Percentiles rank a stretch among this genome's conserved stretches.
These are phyloP conservation scores for Ceryle rudis DNA, from an alignment of 2,797 vertebrate species.

Conservation along the genomic window DNA sequence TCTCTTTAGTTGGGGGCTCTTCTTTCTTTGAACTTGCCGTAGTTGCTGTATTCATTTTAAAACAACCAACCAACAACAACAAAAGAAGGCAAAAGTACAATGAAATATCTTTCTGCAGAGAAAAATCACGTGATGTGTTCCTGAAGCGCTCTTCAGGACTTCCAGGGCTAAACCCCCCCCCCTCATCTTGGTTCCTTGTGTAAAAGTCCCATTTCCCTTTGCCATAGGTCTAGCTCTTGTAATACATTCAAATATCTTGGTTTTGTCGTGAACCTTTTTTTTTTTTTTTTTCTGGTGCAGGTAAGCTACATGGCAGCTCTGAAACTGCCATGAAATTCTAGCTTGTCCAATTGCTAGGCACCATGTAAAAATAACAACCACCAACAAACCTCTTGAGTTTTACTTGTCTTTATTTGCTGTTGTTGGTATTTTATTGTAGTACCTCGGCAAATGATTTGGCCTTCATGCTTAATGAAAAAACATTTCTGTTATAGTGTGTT, in stretches of 20 bases:
- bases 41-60: neutral
- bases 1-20: neutral
- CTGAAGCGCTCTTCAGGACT: neutral
- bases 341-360: neutral
- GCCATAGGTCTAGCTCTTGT: neutral
- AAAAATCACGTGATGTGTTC: neutral
- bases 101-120: neutral
- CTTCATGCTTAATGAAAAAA: neutral
- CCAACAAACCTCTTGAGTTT: neutral
- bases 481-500: neutral
- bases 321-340: neutral
- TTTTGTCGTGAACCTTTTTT: neutral
- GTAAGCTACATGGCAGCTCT: neutral
- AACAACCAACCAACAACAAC: neutral
- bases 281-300: neutral
- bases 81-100: neutral
- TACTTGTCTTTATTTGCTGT: neutral
- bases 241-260: neutral
- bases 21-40: neutral
- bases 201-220: neutral
- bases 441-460: neutral
- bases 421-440: neutral
- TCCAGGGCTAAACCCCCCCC: accelerated
- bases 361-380: neutral
- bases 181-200: neutral